Base-by-base conservation (phyloP, 2,888 invertebrate species). In the Spialia ferax region DNA sequence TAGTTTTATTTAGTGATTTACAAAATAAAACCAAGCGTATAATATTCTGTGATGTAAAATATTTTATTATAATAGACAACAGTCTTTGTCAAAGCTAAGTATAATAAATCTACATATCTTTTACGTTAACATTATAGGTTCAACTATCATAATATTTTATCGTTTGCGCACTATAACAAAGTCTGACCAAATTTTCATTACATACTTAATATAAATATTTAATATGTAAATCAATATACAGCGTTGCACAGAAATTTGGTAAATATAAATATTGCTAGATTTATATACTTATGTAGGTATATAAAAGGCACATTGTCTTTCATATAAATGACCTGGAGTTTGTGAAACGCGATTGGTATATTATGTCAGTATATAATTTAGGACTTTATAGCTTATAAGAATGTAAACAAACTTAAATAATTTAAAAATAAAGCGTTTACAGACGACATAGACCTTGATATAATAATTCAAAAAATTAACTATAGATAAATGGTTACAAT, bases 21-120 rank as follows among this genome's bases (percentile, higher is more conserved):
- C 10, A 52, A 52, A 52, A 23, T 23, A 52, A 52, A 52, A 52
- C 52, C 6, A 52, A 7, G 0, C 48, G 11, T 48, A 11, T 29
- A 26, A 38, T 65, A 74, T 70, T 68, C 70, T 82, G 83, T 84
- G 80, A 82, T 83, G 81, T 77, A 80, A 73, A 73, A 69, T 75
- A 65, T 76, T n/a, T 68, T 72, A 72, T 75, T 81, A 79, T 68
- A 74, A 79, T 79, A 75, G 77, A 88, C 84, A 87, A 87, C 85
- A 88, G 88, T 87, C 86, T 86, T 79, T 80, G 76, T 84, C 83
- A 85, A 84, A 70, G 50, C 68, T 69, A 71, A 57, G 59, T 70
- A 69, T 69, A 61, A 68, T 69, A 63, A 59, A 65, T 52, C 26
- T 59, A n/a, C n/a, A n/a, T n/a, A 65, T 65, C 35, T 38, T 59